Conservation (phyloP, 1,140 invertebrate genomes). For the Cydia amplana region DNA sequence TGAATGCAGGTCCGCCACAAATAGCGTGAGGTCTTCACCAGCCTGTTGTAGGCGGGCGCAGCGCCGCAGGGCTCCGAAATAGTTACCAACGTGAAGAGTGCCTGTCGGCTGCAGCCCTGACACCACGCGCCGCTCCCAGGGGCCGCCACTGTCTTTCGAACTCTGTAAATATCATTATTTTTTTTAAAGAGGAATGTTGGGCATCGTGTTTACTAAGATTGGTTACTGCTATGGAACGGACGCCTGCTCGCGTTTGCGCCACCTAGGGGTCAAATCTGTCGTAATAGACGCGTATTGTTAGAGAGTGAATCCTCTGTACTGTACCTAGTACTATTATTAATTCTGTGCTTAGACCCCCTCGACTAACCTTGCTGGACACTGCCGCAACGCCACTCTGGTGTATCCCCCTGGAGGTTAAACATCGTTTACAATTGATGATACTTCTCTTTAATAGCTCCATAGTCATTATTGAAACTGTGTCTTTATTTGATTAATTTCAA, state of each 20-base stretch:
- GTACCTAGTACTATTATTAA: too few relatives aligned
- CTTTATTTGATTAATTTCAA: neutral
- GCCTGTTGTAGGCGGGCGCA: constrained; percentile 92
- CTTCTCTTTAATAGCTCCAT: constrained; percentile 36
- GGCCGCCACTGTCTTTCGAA: constrained; percentile 22
- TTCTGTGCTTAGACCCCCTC: neutral
- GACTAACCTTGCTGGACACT: constrained; percentile 5
- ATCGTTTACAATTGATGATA: constrained; percentile 32
- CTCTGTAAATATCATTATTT: neutral
- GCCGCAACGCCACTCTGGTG: constrained; percentile 5
- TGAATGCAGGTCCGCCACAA: constrained; percentile 97
- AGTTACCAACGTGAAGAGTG: constrained; percentile 96
- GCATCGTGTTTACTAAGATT: too few relatives aligned
- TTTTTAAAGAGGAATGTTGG: too few relatives aligned
- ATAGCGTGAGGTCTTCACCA: constrained; percentile 86
- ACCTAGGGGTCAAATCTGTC: too few relatives aligned
- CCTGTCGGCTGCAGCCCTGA: constrained; percentile 99
- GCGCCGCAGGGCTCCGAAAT: constrained; percentile 94
- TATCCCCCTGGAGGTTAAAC: neutral
- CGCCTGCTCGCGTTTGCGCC: too few relatives aligned
- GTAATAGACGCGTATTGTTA: too few relatives aligned
- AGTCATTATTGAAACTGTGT: neutral
- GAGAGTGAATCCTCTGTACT: too few relatives aligned
- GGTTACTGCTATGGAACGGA: too few relatives aligned
- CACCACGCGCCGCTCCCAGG: constrained; percentile 84